These are phyloP conservation scores for Colossoma macropomum DNA, from an alignment of 2,113 vertebrate species.

Conservation along the genomic window DNA sequence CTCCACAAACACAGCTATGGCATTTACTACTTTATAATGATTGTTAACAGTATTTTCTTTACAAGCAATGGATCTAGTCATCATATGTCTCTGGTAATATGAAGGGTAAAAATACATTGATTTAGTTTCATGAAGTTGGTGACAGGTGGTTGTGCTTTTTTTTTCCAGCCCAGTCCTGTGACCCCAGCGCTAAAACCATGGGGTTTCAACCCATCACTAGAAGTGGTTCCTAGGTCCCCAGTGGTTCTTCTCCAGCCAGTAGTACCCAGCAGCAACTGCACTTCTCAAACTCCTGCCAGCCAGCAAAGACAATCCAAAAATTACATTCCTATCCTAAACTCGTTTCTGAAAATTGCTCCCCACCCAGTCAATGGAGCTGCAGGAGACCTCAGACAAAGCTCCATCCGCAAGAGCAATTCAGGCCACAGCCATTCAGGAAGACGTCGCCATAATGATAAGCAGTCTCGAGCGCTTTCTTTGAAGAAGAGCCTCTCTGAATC, in stretches of 20 bases:
- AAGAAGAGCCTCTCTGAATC: slow-evolving; percentile 16
- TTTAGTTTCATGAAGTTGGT: not conserved
- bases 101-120: not conserved
- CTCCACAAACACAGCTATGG: too few species aligned
- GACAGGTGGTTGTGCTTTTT: slow-evolving; percentile 2
- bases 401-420: slow-evolving; percentile 50
- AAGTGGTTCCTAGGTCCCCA: slow-evolving; percentile 86
- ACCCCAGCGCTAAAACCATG: slow-evolving; percentile 79
- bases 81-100: not conserved
- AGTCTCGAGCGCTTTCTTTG: slow-evolving; percentile 1
- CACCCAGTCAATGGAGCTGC: slow-evolving; percentile 72
- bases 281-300: slow-evolving; percentile 66
- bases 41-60: not conserved
- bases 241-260: slow-evolving; percentile 85
- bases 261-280: slow-evolving; percentile 71
- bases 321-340: slow-evolving; percentile 84
- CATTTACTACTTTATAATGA: not conserved
- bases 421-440: slow-evolving; percentile 53
- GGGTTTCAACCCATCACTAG: slow-evolving; percentile 84
- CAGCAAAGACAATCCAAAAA: slow-evolving; percentile 76
- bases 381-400: slow-evolving; percentile 46
- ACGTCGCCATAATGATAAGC: slow-evolving; percentile 57
- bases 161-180: slow-evolving; percentile 61
- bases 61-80: not conserved
- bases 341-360: slow-evolving; percentile 88